Evolutionary conservation across 2,797 vertebrate genomes (phyloP).

Genomic region (Pseudocheirus occidentalis): DNA sequence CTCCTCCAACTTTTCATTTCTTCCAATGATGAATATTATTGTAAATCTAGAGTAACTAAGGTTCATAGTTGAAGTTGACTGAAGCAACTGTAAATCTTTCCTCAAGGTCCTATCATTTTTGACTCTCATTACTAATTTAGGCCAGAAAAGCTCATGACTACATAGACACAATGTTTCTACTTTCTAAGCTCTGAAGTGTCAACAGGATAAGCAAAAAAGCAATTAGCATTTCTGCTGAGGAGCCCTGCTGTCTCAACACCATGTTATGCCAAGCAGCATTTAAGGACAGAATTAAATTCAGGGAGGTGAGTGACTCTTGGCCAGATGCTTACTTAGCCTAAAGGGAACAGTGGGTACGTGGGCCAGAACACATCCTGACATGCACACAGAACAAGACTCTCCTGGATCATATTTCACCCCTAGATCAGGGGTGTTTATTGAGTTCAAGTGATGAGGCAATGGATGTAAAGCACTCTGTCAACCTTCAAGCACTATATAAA

Average conservation of each 20-base stretch:
- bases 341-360: background rate
- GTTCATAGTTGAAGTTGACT: background rate
- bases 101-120: background rate
- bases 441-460: background rate
- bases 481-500: background rate
- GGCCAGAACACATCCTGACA: too few species aligned
- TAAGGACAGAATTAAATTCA: background rate
- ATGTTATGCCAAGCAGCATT: background rate
- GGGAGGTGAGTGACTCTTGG: background rate
- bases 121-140: slow-evolving; percentile 8
- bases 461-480: background rate
- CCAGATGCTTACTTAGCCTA: background rate
- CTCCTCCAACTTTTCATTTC: background rate
- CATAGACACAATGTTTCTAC: background rate
- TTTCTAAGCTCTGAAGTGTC: background rate
- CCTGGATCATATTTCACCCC: background rate
- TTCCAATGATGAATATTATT: background rate
- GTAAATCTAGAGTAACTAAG: background rate
- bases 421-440: background rate
- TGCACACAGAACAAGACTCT: background rate
- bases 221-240: background rate
- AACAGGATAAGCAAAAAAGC: background rate
- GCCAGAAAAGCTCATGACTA: rapidly evolving
- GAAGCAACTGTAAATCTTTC: background rate
- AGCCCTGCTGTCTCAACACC: background rate